phyloP scores from a whole-genome alignment of 2,113 vertebrate genomes.

The Archocentrus centrarchus region DNA sequence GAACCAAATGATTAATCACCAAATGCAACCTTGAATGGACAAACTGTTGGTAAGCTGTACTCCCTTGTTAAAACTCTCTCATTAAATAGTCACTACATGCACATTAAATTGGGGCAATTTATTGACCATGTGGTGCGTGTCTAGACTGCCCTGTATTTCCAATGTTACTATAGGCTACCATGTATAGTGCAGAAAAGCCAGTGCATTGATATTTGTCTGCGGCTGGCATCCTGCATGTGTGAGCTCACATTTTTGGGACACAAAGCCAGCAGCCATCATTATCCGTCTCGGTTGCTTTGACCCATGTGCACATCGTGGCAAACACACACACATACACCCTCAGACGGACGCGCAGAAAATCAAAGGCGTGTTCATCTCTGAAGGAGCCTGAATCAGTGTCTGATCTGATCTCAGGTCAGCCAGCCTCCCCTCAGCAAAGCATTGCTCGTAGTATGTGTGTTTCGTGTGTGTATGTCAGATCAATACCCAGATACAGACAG shows the following conservation, averaged over 20 bases:
- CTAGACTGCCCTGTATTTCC: not conserved
- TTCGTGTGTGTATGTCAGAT: slow-evolving; percentile 47
- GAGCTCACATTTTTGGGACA: not conserved
- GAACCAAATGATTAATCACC: not conserved
- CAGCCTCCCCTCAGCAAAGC: slow-evolving; percentile 36
- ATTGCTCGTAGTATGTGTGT: slow-evolving; percentile 25
- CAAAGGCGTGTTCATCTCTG: slow-evolving; percentile 45
- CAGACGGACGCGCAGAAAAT: slow-evolving; percentile 25
- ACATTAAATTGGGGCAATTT: not conserved
- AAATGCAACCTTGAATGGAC: not conserved
- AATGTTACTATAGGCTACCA: slow-evolving; percentile 10
- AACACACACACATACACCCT: slow-evolving; percentile 1
- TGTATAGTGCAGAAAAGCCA: slow-evolving; percentile 40
- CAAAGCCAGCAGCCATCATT: slow-evolving; percentile 36
- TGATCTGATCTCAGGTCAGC: slow-evolving; percentile 55
- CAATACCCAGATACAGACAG: slow-evolving; percentile 66
- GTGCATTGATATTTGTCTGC: slow-evolving; percentile 18
- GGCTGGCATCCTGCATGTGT: not conserved
- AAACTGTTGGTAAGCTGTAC: not conserved
- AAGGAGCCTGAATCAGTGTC: slow-evolving; percentile 46
- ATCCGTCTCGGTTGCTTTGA: slow-evolving; percentile 17
- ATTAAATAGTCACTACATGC: not conserved
- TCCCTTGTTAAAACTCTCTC: not conserved
- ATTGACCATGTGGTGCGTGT: not conserved
- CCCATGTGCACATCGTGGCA: not conserved